Evolutionary conservation across 2,113 vertebrate genomes (phyloP), one percentile per base, ranked within the genome.

Genomic region (Canis aureus): DNA sequence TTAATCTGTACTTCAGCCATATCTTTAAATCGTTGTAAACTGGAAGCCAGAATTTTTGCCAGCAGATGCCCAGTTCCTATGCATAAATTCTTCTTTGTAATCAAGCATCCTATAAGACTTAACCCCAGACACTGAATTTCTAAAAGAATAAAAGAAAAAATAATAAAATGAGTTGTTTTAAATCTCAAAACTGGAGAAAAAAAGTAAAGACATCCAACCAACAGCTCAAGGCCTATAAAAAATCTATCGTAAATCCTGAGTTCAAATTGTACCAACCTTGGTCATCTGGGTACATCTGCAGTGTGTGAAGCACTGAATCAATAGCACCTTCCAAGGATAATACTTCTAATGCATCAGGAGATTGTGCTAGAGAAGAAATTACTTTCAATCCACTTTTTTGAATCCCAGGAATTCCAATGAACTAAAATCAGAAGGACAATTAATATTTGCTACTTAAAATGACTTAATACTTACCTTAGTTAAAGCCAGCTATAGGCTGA

Each of bases 81-180:
- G 19, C 99, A 99, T 80, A 99, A 98, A 97, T 99, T 99, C 98
- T 99, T 99, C 97, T 99, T 99, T 27, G 99, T 98, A 84, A 99
- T 98, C 98, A 99, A 98, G 97, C 98, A 98, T 97, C 96, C 95
- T 17, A 99, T 98, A 94, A 99, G 99, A 95, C 98, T 99, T 79
- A 99, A 98, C 92, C 99, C 99, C 98, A 99, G 99, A 98, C 98
- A 99, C 91, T 99, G 99, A 93, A 99, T 99, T 96, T 99, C 99
- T 99, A 98, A 95, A 96, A 98, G 64, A 97, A 95, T 7, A 60
- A 82, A 9, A 95, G 8, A 49, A 74, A 96, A 94, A 57, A 38
- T 13, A 17, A 82, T 3, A 88, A 53, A 38, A 84, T 80, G 32
- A 67, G 84, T 85, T 92, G 20, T 73, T 96, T 93, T 80, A 67